Evolutionary conservation across 2,888 invertebrate genomes (phyloP).

Genomic region (Caenorhabditis becei): DNA sequence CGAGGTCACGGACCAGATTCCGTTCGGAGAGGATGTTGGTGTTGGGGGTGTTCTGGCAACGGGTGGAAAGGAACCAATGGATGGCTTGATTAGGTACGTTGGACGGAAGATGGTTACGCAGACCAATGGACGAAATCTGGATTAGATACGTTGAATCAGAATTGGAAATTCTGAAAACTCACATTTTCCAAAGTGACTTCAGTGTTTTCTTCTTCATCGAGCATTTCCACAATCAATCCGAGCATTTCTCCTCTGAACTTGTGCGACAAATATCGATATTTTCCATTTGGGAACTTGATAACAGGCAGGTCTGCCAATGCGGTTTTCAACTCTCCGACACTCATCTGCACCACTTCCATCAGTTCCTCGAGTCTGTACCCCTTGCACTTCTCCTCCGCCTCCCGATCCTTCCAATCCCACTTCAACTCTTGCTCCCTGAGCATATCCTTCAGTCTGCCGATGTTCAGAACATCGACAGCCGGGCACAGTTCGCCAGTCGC

Average conservation of each 20-base stretch:
- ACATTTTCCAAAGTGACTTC: slow-evolving; percentile 43
- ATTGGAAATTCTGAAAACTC: neutral
- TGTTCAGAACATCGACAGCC: slow-evolving; percentile 36
- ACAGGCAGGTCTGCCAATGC: slow-evolving; percentile 56
- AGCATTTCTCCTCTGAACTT: slow-evolving; percentile 53
- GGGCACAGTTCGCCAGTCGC: slow-evolving; percentile 52
- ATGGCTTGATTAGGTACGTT: slow-evolving; percentile 47
- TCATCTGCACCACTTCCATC: slow-evolving; percentile 55
- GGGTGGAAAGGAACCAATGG: slow-evolving; percentile 32
- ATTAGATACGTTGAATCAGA: neutral
- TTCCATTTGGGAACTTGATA: slow-evolving; percentile 40
- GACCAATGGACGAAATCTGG: slow-evolving; percentile 19
- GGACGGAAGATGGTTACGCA: slow-evolving; percentile 21
- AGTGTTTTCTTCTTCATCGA: slow-evolving; percentile 35
- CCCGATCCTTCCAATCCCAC: slow-evolving; percentile 47
- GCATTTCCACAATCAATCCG: slow-evolving; percentile 35
- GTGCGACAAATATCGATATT: slow-evolving; percentile 47
- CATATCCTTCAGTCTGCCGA: slow-evolving; percentile 53
- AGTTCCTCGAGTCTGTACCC: slow-evolving; percentile 35
- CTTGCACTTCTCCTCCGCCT: slow-evolving; percentile 21
- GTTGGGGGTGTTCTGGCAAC: slow-evolving; percentile 10
- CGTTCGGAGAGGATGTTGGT: neutral
- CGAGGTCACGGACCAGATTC: slow-evolving; percentile 41
- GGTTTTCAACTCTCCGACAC: slow-evolving; percentile 42
- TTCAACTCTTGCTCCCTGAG: slow-evolving; percentile 50